Evolutionary conservation across 2,888 invertebrate species (phyloP).

Genomic region (Volucella zonaria): DNA sequence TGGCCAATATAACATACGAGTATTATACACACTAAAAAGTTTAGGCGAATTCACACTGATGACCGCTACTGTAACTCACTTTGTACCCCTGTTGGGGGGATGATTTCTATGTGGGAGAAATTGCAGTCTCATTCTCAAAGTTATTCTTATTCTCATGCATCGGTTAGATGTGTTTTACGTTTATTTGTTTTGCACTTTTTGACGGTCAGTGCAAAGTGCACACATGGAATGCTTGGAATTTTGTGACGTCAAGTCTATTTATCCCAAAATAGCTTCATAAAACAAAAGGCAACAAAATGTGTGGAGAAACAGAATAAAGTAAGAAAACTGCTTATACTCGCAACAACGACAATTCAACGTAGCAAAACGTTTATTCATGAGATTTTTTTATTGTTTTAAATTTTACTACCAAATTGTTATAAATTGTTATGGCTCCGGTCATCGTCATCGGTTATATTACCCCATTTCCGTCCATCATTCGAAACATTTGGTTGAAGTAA

Average conservation of each 20-base stretch:
- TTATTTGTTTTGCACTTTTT: conserved; percentile 32
- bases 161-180: background rate
- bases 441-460: conserved; percentile 33
- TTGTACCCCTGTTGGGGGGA: too few species aligned
- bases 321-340: background rate
- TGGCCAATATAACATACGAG: too few species aligned
- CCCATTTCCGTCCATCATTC: conserved; percentile 14
- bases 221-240: conserved; percentile 16
- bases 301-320: background rate
- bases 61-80: too few species aligned
- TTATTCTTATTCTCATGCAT: background rate
- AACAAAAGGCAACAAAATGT: background rate
- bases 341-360: background rate
- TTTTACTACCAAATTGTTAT: conserved; percentile 40
- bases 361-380: background rate
- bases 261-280: conserved; percentile 44
- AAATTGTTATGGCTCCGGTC: conserved; percentile 14
- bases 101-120: too few species aligned
- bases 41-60: too few species aligned
- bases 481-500: too few species aligned
- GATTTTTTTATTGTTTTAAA: conserved; percentile 5
- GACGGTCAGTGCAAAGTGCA: conserved; percentile 41
- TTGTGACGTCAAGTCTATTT: conserved; percentile 29
- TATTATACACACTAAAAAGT: too few species aligned
- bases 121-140: too few species aligned